Percentiles rank a stretch among this genome's conserved stretches.
Conservation (phyloP, 2,113 vertebrate genomes). For the Vireo altiloquus region DNA sequence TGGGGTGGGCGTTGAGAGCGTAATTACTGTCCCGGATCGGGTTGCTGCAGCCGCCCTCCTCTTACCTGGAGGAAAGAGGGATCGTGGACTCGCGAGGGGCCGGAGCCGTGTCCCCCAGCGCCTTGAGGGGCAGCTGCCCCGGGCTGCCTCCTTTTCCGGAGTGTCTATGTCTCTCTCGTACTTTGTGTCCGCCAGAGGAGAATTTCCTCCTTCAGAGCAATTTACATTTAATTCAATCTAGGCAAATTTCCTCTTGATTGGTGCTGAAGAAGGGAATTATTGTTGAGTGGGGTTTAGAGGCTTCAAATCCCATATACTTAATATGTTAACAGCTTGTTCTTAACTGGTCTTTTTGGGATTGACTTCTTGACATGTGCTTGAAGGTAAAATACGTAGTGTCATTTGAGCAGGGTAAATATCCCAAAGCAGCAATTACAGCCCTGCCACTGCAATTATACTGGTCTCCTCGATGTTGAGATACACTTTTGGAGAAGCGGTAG, state of each 20-base stretch:
- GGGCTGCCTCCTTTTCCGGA: not conserved
- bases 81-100: too few relatives aligned
- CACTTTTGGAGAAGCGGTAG: not conserved
- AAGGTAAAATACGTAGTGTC: slow-evolving; percentile 59
- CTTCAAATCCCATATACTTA: slow-evolving; percentile 42
- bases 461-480: not conserved
- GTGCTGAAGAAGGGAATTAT: slow-evolving; percentile 62
- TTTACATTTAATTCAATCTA: slow-evolving; percentile 54
- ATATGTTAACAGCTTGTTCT: slow-evolving; percentile 54
- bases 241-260: slow-evolving; percentile 58
- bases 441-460: not conserved
- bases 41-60: not conserved
- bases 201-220: slow-evolving; percentile 40
- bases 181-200: not conserved
- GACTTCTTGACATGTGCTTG: slow-evolving; percentile 62
- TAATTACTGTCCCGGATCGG: slow-evolving; percentile 42
- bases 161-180: not conserved
- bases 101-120: not conserved
- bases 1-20: slow-evolving; percentile 23
- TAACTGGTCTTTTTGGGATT: slow-evolving; percentile 58
- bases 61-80: slow-evolving; percentile 24
- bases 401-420: slow-evolving; percentile 63
- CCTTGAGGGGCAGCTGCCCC: not conserved
- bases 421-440: slow-evolving; percentile 59
- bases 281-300: slow-evolving; percentile 53